Evolutionary conservation across 2,113 vertebrate species (phyloP).

Genomic region (Apteryx mantelli): DNA sequence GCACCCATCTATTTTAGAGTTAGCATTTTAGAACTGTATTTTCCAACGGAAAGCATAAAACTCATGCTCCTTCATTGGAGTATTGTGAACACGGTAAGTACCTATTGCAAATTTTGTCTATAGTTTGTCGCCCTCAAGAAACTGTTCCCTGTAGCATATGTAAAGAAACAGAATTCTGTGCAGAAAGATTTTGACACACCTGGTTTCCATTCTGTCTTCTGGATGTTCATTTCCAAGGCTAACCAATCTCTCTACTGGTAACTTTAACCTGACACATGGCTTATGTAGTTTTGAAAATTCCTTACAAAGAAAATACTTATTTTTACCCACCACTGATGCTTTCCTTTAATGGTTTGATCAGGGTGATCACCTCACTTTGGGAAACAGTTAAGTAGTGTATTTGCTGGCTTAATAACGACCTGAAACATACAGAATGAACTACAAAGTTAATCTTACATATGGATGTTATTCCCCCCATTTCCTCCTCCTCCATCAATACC

Average conservation of each 20-base stretch:
- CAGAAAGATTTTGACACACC: not conserved
- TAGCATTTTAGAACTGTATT: not conserved
- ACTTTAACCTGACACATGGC: not conserved
- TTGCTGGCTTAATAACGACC: not conserved
- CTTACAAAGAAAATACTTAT: not conserved
- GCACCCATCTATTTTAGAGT: not conserved
- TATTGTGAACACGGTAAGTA: not conserved
- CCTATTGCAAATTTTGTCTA: not conserved
- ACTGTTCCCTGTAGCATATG: not conserved
- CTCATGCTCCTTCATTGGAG: not conserved
- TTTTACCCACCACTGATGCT: not conserved
- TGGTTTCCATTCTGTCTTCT: not conserved
- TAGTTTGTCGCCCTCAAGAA: not conserved
- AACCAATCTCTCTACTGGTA: not conserved
- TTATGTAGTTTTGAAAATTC: not conserved
- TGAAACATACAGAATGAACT: not conserved
- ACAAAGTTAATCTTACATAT: constrained; percentile 68
- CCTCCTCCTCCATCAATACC: constrained; percentile 76
- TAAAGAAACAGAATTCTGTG: not conserved
- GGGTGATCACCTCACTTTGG: not conserved
- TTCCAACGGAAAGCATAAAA: not conserved
- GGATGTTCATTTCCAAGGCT: not conserved
- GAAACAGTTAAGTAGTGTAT: not conserved
- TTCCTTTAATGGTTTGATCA: not conserved
- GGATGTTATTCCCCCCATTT: constrained; percentile 58